Percentiles rank a stretch among this genome's conserved stretches.
Evolutionary conservation across 1,140 invertebrate species (phyloP).

Genomic region (Diorhabda sublineata): DNA sequence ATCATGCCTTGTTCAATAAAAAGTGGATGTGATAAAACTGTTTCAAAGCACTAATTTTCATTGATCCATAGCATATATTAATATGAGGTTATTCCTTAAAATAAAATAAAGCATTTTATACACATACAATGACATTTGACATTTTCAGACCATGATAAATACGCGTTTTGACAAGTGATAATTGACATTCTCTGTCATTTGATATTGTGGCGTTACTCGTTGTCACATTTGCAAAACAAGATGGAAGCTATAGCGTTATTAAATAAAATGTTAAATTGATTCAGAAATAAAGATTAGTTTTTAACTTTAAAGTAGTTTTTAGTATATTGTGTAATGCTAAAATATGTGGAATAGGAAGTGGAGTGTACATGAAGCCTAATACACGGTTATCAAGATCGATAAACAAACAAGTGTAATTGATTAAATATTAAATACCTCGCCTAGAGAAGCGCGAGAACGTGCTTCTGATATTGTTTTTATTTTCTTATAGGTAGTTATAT

Average conservation of each 20-base stretch:
- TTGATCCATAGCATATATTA: too few species aligned
- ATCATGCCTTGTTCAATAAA: too few species aligned
- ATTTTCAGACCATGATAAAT: too few species aligned
- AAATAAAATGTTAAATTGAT: neutral
- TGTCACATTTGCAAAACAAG: slow-evolving; percentile 2
- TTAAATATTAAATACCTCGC: neutral
- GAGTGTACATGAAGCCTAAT: neutral
- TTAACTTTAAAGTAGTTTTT: neutral
- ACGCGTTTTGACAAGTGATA: neutral
- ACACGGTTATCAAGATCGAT: neutral
- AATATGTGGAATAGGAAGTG: neutral
- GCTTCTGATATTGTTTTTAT: neutral
- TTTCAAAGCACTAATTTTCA: too few species aligned
- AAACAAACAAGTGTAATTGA: slow-evolving; percentile 2
- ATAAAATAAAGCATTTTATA: too few species aligned
- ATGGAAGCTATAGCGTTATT: neutral
- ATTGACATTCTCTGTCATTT: neutral
- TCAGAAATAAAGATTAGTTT: neutral
- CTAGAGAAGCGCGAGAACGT: neutral
- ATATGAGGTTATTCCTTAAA: too few species aligned
- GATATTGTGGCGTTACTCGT: neutral
- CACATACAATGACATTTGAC: too few species aligned
- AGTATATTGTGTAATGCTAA: neutral
- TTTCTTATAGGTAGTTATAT: neutral
- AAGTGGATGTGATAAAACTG: too few species aligned